These are phyloP conservation scores for Hypsibius dujardini DNA, from an alignment of 1,140 invertebrate species.

Conservation along the genomic window DNA sequence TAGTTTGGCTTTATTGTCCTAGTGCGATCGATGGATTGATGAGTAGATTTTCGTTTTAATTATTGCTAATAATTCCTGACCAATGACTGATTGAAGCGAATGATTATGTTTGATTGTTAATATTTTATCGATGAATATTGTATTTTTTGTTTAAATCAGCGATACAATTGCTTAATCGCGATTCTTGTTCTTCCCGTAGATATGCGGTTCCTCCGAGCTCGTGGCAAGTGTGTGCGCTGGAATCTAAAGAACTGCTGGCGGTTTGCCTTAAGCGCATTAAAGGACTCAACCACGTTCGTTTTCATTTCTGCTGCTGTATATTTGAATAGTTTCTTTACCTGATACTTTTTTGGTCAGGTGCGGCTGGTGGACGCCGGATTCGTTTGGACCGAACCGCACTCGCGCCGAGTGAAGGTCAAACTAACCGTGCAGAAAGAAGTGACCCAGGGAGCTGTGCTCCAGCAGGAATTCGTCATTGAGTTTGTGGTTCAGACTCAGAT, in stretches of 20 bases:
- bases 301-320: no score
- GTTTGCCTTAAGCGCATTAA: slow-evolving; percentile 86
- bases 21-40: no score
- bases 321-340: no score
- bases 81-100: no score
- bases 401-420: slow-evolving; percentile 89
- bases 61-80: no score
- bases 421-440: slow-evolving; percentile 88
- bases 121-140: no score
- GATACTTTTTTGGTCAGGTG: slow-evolving; percentile 28
- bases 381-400: slow-evolving; percentile 98
- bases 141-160: no score
- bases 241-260: slow-evolving; percentile 76
- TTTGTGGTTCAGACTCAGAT: slow-evolving; percentile 76
- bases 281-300: slow-evolving; percentile 57
- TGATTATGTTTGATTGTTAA: no score
- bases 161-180: no score
- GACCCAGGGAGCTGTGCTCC: slow-evolving; percentile 37
- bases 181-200: slow-evolving; percentile 40
- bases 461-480: slow-evolving; percentile 86
- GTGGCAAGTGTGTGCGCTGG: slow-evolving; percentile 71
- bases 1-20: no score
- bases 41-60: no score
- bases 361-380: slow-evolving; percentile 79
- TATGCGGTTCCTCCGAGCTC: slow-evolving; percentile 55